Conservation (phyloP, 2,797 vertebrate genomes). For the Poeciliopsis infans region DNA sequence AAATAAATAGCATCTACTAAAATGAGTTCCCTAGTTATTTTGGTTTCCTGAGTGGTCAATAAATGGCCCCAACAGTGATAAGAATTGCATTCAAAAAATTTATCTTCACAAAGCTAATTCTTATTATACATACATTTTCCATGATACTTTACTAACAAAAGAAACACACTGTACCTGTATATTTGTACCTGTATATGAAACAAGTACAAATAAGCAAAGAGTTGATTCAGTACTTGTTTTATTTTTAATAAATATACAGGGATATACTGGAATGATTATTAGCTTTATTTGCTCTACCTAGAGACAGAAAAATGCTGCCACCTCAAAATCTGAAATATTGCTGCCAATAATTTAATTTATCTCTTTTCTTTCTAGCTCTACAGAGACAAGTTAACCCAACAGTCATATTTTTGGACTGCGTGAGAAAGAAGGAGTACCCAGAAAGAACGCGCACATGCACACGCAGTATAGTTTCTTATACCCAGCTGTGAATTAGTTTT, state of each 20-base stretch:
- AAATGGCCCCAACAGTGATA: background rate
- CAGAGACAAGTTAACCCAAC: no score
- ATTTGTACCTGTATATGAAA: background rate
- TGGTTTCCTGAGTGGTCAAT: background rate
- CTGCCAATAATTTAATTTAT: background rate
- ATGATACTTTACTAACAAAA: background rate
- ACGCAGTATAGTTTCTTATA: background rate
- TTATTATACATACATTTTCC: background rate
- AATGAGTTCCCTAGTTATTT: background rate
- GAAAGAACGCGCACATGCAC: no score
- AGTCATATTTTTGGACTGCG: no score
- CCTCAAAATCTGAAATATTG: background rate
- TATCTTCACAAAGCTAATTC: background rate
- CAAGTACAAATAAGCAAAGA: background rate
- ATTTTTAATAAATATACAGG: background rate
- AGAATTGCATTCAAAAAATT: background rate
- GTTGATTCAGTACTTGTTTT: background rate
- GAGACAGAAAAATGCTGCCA: background rate
- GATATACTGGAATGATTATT: background rate
- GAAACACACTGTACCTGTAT: background rate
- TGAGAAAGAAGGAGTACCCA: no score
- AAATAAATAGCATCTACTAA: background rate
- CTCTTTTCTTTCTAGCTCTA: no score
- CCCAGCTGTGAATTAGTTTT: conserved; percentile 17
- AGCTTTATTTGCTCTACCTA: background rate